Evolutionary conservation across 64 coral and sea anemone species (phyloP).

Genomic region (Porites australiensis): DNA sequence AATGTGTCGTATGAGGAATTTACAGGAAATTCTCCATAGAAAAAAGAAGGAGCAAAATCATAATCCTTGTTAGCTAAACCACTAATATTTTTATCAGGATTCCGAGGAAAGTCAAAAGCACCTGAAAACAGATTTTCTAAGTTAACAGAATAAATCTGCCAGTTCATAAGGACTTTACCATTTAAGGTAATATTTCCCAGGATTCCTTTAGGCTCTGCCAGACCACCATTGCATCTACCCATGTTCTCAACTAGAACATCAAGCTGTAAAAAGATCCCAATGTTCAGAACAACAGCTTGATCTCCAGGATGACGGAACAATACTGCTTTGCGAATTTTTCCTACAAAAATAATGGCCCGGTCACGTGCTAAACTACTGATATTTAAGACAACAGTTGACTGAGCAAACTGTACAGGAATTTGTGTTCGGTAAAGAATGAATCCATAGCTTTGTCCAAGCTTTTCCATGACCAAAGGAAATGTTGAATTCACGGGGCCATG

Average conservation of each 20-base stretch:
- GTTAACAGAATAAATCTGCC: constrained; percentile 81
- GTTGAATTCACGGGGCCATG: constrained; percentile 48
- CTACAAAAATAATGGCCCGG: constrained; percentile 83
- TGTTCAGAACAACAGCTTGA: constrained; percentile 29
- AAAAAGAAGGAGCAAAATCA: constrained; percentile 10
- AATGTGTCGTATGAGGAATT: constrained; percentile 32
- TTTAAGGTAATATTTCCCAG: constrained; percentile 76
- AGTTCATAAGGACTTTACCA: constrained; percentile 53
- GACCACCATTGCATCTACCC: constrained; percentile 71
- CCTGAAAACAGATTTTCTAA: constrained; percentile 35
- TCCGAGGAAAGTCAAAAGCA: not conserved
- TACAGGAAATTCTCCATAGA: constrained; percentile 21
- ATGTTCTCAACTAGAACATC: constrained; percentile 92
- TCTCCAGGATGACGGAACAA: constrained; percentile 47
- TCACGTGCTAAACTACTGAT: constrained; percentile 75
- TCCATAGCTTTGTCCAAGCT: constrained; percentile 80
- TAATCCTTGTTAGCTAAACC: not conserved
- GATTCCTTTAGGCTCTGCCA: constrained; percentile 88
- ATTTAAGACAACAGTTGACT: constrained; percentile 47
- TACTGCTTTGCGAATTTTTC: constrained; percentile 65
- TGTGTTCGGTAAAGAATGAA: constrained; percentile 75
- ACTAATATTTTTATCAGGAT: not conserved
- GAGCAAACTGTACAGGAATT: constrained; percentile 44
- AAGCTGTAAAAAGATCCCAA: constrained; percentile 66
- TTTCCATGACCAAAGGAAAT: constrained; percentile 81